Percentiles rank a stretch among this genome's conserved stretches.
Evolutionary conservation across 2,888 invertebrate genomes (phyloP).

Genomic region (Tenthredo scrophulariae): DNA sequence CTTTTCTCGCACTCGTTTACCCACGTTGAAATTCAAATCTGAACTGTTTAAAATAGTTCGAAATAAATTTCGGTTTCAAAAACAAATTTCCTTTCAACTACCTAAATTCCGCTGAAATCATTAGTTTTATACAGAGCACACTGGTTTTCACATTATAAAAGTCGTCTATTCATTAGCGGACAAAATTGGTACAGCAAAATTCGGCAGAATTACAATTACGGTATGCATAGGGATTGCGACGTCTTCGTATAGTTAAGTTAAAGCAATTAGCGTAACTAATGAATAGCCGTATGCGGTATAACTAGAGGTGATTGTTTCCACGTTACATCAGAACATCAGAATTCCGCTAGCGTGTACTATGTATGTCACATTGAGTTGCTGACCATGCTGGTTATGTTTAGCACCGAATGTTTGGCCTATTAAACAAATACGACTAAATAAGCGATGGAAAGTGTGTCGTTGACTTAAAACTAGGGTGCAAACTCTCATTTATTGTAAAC

Average conservation of each 20-base stretch:
- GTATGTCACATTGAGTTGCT: constrained; percentile 36
- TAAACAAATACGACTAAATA: constrained; percentile 40
- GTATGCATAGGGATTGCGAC: not conserved
- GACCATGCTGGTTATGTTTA: constrained; percentile 42
- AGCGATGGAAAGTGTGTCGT: constrained; percentile 25
- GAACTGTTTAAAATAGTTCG: not conserved
- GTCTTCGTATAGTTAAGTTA: not conserved
- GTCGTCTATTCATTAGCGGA: not conserved
- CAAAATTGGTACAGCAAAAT: not conserved
- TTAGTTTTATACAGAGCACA: not conserved
- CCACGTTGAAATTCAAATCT: not conserved
- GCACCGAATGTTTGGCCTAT: constrained; percentile 52
- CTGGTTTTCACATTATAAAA: not conserved
- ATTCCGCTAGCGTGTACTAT: constrained; percentile 43
- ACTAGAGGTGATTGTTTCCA: constrained; percentile 8
- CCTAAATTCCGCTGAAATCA: not conserved
- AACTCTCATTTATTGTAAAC: not conserved
- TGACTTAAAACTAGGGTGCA: not conserved
- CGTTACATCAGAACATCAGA: constrained; percentile 45
- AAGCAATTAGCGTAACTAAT: not conserved
- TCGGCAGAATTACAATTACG: not conserved
- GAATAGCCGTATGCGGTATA: not conserved
- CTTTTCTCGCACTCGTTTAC: not conserved
- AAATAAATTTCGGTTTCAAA: not conserved
- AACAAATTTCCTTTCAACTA: not conserved